phyloP scores from a whole-genome alignment of 2,797 vertebrate genomes.

The Crocidura indochinensis region DNA sequence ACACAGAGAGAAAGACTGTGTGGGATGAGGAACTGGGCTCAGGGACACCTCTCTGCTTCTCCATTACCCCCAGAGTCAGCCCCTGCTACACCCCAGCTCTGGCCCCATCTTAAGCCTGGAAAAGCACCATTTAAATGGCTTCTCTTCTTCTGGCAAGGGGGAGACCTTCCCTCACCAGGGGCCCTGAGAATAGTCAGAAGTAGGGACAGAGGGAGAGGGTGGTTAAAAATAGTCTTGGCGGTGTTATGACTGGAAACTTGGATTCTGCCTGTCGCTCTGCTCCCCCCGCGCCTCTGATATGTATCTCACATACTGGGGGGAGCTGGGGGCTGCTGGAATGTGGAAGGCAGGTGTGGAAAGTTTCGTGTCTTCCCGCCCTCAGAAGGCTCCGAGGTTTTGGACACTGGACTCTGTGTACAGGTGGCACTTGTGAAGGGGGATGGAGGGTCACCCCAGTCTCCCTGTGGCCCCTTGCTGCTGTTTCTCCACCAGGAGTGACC shows the following conservation, averaged over 20 bases:
- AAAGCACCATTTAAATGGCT: neutral
- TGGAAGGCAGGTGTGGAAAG: conserved; percentile 44
- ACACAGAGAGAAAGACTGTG: accelerated
- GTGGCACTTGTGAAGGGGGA: neutral
- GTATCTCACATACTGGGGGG: neutral
- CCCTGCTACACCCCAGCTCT: neutral
- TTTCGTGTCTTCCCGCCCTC: neutral
- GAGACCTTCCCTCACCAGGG: neutral
- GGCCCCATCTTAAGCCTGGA: neutral
- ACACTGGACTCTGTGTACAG: neutral
- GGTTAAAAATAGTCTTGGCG: conserved; percentile 47
- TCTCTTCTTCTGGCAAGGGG: too few species aligned
- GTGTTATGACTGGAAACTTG: neutral
- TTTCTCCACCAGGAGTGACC: neutral
- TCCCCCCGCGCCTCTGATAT: neutral
- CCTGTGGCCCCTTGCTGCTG: neutral
- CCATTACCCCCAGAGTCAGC: neutral
- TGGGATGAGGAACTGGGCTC: neutral
- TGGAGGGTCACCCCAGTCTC: neutral
- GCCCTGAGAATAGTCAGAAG: neutral
- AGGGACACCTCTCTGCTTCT: neutral
- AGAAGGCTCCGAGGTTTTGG: neutral
- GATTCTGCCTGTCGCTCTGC: neutral
- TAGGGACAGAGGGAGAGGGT: neutral
- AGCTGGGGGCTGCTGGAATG: neutral